A percentile compares a stretch with the other conserved stretches of the same genome.
These are phyloP conservation scores for Hybos culiciformis DNA, from an alignment of 2,888 invertebrate species.

Conservation along the genomic window DNA sequence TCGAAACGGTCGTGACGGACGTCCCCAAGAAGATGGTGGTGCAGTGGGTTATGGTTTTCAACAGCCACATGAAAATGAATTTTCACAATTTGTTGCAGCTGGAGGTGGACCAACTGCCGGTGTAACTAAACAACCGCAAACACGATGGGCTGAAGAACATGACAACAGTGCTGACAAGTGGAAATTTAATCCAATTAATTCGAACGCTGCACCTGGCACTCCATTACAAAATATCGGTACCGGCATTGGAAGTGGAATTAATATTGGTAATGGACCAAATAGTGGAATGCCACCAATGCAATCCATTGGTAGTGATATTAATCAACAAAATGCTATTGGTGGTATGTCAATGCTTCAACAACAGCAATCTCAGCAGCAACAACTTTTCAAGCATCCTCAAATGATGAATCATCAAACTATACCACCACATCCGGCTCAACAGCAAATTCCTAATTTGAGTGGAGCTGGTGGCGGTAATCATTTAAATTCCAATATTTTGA, in stretches of 20 bases:
- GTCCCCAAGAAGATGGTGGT: conserved; percentile 80
- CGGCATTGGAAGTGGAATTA: conserved; percentile 32
- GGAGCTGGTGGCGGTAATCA: conserved; percentile 20
- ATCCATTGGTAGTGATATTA: conserved; percentile 29
- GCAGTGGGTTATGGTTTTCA: conserved; percentile 88
- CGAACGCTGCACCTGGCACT: conserved; percentile 37
- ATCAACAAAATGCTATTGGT: conserved; percentile 36
- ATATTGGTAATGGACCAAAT: conserved; percentile 35
- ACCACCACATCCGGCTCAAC: conserved; percentile 39
- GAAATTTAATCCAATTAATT: conserved; percentile 57
- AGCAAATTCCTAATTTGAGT: conserved; percentile 35
- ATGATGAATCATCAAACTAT: conserved; percentile 34
- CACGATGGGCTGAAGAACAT: not conserved
- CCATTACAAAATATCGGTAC: conserved; percentile 36
- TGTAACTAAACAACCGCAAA: conserved; percentile 42
- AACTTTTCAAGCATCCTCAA: conserved; percentile 26
- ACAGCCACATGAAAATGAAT: conserved; percentile 67
- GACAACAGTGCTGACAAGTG: conserved; percentile 79
- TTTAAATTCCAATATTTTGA: conserved; percentile 31
- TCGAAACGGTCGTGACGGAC: conserved; percentile 48
- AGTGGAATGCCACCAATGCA: conserved; percentile 28
- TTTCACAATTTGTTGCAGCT: conserved; percentile 64
- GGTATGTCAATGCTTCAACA: conserved; percentile 39
- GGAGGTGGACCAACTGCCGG: conserved; percentile 80
- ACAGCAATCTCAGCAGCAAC: conserved; percentile 39